These are phyloP conservation scores for Sphenopsis melanotis DNA, from an alignment of 2,797 vertebrate genomes.

Conservation along the genomic window DNA sequence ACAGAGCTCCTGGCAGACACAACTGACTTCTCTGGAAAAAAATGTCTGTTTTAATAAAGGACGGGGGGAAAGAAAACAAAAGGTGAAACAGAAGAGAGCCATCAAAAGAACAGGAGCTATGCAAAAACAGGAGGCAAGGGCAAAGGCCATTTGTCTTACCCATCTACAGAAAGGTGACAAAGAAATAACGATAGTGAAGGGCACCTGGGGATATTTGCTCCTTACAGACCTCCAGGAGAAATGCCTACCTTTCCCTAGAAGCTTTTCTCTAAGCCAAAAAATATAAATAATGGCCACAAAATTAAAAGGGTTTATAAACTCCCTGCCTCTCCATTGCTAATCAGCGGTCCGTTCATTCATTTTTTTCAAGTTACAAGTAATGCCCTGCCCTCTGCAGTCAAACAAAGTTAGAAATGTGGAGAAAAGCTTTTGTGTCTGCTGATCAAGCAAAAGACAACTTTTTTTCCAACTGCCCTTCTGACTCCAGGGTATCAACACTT, in stretches of 20 bases:
- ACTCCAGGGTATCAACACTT: constrained; percentile 13
- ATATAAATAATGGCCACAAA: not conserved
- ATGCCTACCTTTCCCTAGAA: not conserved
- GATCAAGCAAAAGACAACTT: constrained; percentile 1
- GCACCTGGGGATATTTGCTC: not conserved
- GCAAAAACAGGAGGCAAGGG: not conserved
- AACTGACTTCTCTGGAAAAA: not conserved
- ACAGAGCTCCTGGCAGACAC: not conserved
- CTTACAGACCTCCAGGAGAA: not conserved
- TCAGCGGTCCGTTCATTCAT: not conserved
- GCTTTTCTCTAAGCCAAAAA: not conserved
- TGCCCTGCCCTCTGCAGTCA: not conserved
- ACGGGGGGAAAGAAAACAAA: not conserved
- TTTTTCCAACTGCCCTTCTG: constrained; percentile 3
- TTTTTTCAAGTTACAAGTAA: not conserved
- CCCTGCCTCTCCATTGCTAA: not conserved
- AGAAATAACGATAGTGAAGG: not conserved
- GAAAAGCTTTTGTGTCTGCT: not conserved
- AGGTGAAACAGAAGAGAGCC: not conserved
- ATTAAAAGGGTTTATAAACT: not conserved
- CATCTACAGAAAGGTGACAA: not conserved
- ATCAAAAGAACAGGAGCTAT: not conserved
- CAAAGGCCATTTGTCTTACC: not conserved
- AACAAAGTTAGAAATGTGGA: not conserved
- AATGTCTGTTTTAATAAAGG: not conserved